Percentiles rank a stretch among this genome's conserved stretches.
phyloP scores from a whole-genome alignment of 1,140 invertebrate genomes.

The Xylocopa sonorina region DNA sequence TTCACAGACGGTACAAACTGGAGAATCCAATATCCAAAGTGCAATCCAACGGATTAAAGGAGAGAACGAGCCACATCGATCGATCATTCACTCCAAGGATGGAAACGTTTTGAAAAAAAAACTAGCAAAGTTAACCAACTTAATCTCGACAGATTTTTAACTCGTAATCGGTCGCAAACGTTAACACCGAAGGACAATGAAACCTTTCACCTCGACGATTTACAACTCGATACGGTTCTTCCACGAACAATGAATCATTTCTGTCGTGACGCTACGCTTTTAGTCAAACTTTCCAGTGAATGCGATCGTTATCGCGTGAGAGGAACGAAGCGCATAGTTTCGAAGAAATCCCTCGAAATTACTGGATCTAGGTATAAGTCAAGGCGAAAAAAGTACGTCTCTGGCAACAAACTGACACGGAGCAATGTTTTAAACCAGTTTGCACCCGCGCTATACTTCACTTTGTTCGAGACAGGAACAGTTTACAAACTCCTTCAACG shows the following conservation, averaged over 20 bases:
- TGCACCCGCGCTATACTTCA: too few relatives aligned
- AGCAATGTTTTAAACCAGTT: constrained; percentile 19
- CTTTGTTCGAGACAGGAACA: constrained; percentile 7
- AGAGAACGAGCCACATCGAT: not conserved
- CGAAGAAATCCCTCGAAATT: constrained; percentile 43
- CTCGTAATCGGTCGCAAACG: not conserved
- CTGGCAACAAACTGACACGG: constrained; percentile 14
- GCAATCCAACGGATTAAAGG: constrained; percentile 9
- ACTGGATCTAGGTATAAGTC: not conserved
- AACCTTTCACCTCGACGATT: constrained; percentile 14
- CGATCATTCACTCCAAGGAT: constrained; percentile 17
- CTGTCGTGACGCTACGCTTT: constrained; percentile 11
- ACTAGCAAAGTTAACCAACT: too few relatives aligned
- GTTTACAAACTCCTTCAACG: constrained; percentile 13
- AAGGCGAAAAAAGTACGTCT: not conserved
- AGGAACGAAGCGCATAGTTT: not conserved
- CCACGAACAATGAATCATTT: constrained; percentile 53
- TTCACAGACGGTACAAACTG: not conserved
- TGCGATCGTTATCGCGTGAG: constrained; percentile 50
- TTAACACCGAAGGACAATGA: not conserved
- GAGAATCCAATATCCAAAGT: constrained; percentile 30
- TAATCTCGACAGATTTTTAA: too few relatives aligned
- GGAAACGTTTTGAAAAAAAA: too few relatives aligned
- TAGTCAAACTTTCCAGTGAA: constrained; percentile 59
- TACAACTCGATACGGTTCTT: constrained; percentile 20